These are phyloP conservation scores for Gephyroberyx darwinii DNA, from an alignment of 2,797 vertebrate genomes.

Conservation along the genomic window DNA sequence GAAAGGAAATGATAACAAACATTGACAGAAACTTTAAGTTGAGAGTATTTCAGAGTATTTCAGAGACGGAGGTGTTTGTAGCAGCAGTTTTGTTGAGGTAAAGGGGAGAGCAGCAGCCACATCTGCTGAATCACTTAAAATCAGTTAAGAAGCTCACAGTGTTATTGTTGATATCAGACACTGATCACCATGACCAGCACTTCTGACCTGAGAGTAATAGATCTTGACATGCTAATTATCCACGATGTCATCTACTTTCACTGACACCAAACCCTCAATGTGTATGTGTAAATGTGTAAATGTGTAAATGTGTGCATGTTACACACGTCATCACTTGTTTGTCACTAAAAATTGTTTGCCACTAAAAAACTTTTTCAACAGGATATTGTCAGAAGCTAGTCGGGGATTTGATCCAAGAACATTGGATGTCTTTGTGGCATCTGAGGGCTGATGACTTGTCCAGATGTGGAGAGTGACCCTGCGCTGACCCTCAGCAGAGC, in stretches of 20 bases:
- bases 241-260: conserved; percentile 57
- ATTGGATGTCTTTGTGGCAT: conserved; percentile 62
- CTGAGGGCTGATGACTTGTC: conserved; percentile 74
- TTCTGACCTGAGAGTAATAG: conserved; percentile 67
- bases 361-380: conserved; percentile 11
- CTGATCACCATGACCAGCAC: conserved; percentile 66
- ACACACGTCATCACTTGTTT: conserved; percentile 11
- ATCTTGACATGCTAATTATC: conserved; percentile 71
- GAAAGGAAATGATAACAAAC: too few species aligned
- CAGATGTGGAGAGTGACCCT: conserved; percentile 80
- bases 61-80: not conserved
- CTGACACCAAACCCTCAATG: conserved; percentile 11
- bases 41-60: not conserved
- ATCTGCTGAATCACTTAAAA: conserved; percentile 78
- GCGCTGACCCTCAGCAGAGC: conserved; percentile 63
- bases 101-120: conserved; percentile 43
- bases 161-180: conserved; percentile 61
- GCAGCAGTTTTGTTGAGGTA: not conserved
- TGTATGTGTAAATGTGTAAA: not conserved
- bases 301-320: conserved; percentile 4
- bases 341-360: conserved; percentile 5
- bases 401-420: conserved; percentile 24
- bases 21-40: too few species aligned
- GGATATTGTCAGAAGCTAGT: conserved; percentile 18
- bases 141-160: conserved; percentile 76